Percentiles rank a stretch among this genome's conserved stretches.
These are phyloP conservation scores for Virgularia gustaviana DNA, from an alignment of 92 coral and sea anemone species.

Conservation along the genomic window DNA sequence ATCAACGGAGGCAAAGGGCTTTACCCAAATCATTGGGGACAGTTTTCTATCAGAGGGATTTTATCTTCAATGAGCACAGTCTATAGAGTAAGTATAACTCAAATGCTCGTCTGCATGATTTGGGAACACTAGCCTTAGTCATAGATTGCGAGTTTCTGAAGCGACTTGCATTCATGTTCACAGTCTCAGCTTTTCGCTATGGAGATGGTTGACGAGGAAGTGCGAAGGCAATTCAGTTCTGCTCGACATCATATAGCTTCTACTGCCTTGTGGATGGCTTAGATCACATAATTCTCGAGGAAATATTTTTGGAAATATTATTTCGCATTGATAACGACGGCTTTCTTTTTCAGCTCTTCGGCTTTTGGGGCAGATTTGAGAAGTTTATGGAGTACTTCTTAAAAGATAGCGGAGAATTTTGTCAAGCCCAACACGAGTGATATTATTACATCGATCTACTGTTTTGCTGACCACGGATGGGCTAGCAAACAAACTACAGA, in stretches of 20 bases:
- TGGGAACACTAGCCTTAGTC: no score
- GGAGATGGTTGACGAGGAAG: no score
- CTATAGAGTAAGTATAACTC: slow-evolving; percentile 66
- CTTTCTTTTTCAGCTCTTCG: slow-evolving; percentile 66
- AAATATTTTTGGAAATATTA: no score
- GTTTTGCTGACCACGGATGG: slow-evolving; percentile 74
- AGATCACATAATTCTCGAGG: no score
- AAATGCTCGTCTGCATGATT: background rate
- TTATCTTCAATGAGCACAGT: slow-evolving; percentile 90
- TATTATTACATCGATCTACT: slow-evolving; percentile 31
- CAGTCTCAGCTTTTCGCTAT: no score
- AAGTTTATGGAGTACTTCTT: slow-evolving; percentile 99
- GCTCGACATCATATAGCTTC: no score
- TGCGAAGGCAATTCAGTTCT: no score
- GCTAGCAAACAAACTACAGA: slow-evolving; percentile 50
- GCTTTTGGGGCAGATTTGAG: slow-evolving; percentile 74
- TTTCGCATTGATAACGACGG: no score
- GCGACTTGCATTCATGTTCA: background rate
- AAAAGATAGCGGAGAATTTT: slow-evolving; percentile 99
- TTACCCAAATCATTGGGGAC: slow-evolving; percentile 36
- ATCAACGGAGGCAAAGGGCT: slow-evolving; percentile 35
- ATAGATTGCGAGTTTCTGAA: slow-evolving; percentile 1
- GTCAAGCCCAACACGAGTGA: slow-evolving; percentile 99
- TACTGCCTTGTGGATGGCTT: no score
- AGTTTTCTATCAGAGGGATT: slow-evolving; percentile 33